Evolutionary conservation across 2,888 invertebrate genomes (phyloP).

Genomic region (Pachliopta kotzebuea): DNA sequence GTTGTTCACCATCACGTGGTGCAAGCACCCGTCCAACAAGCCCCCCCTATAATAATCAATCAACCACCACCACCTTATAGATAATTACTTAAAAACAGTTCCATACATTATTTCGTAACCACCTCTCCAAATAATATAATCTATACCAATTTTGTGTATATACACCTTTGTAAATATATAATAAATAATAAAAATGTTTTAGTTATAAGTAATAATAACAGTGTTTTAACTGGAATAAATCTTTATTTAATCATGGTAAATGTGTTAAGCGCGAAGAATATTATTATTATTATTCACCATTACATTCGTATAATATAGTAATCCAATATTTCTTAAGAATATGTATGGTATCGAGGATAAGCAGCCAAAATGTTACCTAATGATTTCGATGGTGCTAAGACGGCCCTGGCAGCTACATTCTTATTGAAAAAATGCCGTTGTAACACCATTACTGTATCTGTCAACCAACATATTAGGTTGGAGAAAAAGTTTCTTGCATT

Average conservation of each 20-base stretch:
- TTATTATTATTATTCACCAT: too few relatives aligned
- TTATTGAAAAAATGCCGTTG: too few relatives aligned
- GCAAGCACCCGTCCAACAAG: constrained; percentile 36
- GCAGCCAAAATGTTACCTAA: too few relatives aligned
- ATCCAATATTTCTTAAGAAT: too few relatives aligned
- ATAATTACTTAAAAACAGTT: constrained; percentile 31
- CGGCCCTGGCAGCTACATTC: too few relatives aligned
- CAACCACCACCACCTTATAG: constrained; percentile 53
- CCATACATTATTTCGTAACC: not conserved
- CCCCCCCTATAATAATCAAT: constrained; percentile 39
- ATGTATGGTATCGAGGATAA: too few relatives aligned
- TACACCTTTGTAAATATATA: constrained; percentile 1
- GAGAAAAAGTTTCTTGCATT: too few relatives aligned
- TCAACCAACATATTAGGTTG: too few relatives aligned
- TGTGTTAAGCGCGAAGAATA: too few relatives aligned
- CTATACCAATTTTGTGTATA: not conserved
- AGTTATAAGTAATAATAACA: not conserved
- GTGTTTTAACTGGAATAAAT: not conserved
- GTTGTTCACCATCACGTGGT: constrained; percentile 50
- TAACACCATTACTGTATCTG: too few relatives aligned
- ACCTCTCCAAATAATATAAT: not conserved
- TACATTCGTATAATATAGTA: too few relatives aligned
- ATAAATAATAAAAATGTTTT: not conserved
- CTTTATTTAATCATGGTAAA: not conserved
- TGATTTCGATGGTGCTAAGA: too few relatives aligned